phyloP scores from a whole-genome alignment of 1,140 invertebrate species.

The Rhyacophila brunnea region DNA sequence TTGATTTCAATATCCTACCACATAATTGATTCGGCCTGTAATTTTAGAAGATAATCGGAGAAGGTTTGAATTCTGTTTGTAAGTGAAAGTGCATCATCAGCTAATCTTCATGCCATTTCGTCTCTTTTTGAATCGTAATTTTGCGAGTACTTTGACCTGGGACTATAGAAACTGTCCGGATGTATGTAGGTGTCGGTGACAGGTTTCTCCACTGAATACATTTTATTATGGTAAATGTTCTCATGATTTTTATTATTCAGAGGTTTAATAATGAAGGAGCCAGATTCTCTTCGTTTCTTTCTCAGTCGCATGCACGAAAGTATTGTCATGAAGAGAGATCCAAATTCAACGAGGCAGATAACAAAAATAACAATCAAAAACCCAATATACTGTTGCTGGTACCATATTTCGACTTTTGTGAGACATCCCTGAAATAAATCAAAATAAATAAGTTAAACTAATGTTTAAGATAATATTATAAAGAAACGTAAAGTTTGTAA shows the following conservation, averaged over 20 bases:
- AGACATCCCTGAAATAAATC: slow-evolving; percentile 65
- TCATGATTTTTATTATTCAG: slow-evolving; percentile 43
- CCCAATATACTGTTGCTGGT: slow-evolving; percentile 70
- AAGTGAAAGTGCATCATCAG: slow-evolving; percentile 55
- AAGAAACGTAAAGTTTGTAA: no score
- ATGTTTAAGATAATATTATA: no score
- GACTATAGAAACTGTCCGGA: slow-evolving; percentile 52
- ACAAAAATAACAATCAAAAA: slow-evolving; percentile 66
- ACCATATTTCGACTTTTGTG: slow-evolving; percentile 71
- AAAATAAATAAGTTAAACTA: no score
- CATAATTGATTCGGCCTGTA: slow-evolving; percentile 54
- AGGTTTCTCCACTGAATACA: slow-evolving; percentile 41
- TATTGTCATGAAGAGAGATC: slow-evolving; percentile 66
- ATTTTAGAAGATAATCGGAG: slow-evolving; percentile 50
- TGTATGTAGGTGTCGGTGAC: slow-evolving; percentile 51
- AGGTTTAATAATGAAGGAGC: slow-evolving; percentile 44
- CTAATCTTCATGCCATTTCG: slow-evolving; percentile 55
- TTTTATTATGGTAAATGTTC: slow-evolving; percentile 48
- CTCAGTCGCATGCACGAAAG: slow-evolving; percentile 63
- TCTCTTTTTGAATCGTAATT: slow-evolving; percentile 49
- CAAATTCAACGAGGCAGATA: slow-evolving; percentile 67
- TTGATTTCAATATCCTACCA: slow-evolving; percentile 39
- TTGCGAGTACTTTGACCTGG: slow-evolving; percentile 47
- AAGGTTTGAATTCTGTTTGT: slow-evolving; percentile 52
- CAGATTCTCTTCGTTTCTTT: slow-evolving; percentile 41